phyloP scores from a whole-genome alignment of 2,113 vertebrate species.

The Albula goreensis region DNA sequence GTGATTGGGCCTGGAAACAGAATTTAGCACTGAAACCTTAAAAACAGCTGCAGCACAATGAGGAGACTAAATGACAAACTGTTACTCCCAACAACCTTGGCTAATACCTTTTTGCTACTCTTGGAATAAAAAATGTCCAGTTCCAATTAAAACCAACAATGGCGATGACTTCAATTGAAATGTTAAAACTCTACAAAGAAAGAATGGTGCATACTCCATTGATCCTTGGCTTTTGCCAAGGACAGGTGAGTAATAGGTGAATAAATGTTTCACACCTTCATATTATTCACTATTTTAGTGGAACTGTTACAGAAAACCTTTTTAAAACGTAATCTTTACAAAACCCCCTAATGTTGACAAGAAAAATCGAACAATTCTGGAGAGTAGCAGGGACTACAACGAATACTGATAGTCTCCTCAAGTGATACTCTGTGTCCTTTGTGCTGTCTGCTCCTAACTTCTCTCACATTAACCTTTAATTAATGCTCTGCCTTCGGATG shows the following conservation, averaged over 20 bases:
- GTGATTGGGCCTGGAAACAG: background rate
- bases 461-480: slow-evolving; percentile 68
- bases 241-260: background rate
- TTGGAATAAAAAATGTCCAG: background rate
- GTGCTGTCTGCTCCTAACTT: slow-evolving; percentile 63
- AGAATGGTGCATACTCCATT: background rate
- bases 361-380: too few relatives aligned
- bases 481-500: slow-evolving; percentile 58
- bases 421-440: slow-evolving; percentile 42
- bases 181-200: background rate
- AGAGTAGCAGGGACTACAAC: too few relatives aligned
- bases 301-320: background rate
- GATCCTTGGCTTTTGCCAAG: background rate
- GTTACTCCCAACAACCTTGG: background rate
- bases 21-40: background rate
- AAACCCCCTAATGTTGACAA: too few relatives aligned
- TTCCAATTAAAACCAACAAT: background rate
- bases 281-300: background rate
- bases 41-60: background rate
- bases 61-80: background rate
- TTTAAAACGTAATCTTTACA: too few relatives aligned
- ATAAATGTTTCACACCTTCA: background rate
- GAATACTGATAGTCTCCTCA: background rate
- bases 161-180: background rate
- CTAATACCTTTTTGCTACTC: background rate